Percentiles rank a stretch among this genome's conserved stretches.
Conservation (phyloP, 2,888 invertebrate species). For the Macaria liturata region DNA sequence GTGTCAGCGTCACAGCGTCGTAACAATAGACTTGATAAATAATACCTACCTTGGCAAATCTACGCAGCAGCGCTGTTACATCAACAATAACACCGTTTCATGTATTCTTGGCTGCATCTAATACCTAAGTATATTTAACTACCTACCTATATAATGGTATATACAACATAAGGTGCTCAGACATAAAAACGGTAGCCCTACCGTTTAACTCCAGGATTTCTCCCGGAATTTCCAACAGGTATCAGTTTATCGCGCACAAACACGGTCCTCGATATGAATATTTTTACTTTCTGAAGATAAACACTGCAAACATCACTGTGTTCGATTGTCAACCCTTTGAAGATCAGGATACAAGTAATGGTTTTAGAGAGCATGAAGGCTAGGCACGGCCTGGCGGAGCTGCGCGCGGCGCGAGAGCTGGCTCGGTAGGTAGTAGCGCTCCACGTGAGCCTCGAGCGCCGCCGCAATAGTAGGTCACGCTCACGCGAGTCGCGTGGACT, state of each 20-base stretch:
- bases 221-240: background rate
- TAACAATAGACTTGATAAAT: too few relatives aligned
- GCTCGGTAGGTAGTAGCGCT: background rate
- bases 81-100: too few relatives aligned
- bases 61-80: too few relatives aligned
- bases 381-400: background rate
- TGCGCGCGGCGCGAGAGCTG: background rate
- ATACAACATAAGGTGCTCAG: too few relatives aligned
- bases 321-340: slow-evolving; percentile 4
- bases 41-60: too few relatives aligned
- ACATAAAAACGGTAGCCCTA: background rate
- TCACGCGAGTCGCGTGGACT: slow-evolving; percentile 67
- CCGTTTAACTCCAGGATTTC: background rate
- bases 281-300: background rate
- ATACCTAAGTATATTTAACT: too few relatives aligned
- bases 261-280: background rate
- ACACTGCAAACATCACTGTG: background rate
- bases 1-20: too few relatives aligned
- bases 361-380: background rate
- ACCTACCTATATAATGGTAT: too few relatives aligned
- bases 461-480: slow-evolving; percentile 61
- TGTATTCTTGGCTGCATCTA: too few relatives aligned
- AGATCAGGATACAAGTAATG: too few relatives aligned
- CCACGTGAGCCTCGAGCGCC: slow-evolving; percentile 57
- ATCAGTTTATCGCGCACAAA: slow-evolving; percentile 4